Conservation (phyloP, 2,113 vertebrate genomes). For the Zapornia atra region DNA sequence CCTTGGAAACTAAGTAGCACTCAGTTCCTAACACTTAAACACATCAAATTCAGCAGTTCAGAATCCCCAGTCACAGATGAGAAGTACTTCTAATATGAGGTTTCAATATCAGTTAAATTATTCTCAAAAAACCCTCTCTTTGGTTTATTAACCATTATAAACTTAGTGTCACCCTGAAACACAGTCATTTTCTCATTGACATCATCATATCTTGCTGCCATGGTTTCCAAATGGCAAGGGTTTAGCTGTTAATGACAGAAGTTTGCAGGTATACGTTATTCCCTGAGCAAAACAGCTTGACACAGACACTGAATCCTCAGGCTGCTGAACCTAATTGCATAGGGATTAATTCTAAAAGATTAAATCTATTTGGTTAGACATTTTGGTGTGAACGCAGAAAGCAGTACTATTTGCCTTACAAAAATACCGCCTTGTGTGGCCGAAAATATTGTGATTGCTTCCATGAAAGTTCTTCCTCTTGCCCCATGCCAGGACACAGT, state of each 20-base stretch:
- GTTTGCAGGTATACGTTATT: background rate
- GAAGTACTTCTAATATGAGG: background rate
- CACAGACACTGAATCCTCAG: accelerated
- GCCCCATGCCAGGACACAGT: background rate
- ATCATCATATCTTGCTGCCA: background rate
- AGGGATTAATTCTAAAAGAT: background rate
- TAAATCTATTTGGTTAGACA: background rate
- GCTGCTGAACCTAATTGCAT: background rate
- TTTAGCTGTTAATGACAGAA: background rate
- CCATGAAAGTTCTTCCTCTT: background rate
- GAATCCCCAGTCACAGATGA: background rate
- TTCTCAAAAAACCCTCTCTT: background rate
- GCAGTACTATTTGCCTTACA: background rate
- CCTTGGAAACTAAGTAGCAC: background rate
- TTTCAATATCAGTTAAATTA: background rate
- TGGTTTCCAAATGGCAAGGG: background rate
- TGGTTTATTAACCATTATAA: background rate
- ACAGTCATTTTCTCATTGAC: background rate
- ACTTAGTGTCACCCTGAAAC: background rate
- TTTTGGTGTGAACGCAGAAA: background rate
- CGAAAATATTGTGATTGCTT: background rate
- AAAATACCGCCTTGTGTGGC: background rate
- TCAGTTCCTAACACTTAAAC: background rate
- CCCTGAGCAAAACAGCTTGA: background rate
- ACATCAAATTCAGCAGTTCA: background rate